These are phyloP conservation scores for Pyrocoelia pectoralis DNA, from an alignment of 2,888 invertebrate genomes.

Conservation along the genomic window DNA sequence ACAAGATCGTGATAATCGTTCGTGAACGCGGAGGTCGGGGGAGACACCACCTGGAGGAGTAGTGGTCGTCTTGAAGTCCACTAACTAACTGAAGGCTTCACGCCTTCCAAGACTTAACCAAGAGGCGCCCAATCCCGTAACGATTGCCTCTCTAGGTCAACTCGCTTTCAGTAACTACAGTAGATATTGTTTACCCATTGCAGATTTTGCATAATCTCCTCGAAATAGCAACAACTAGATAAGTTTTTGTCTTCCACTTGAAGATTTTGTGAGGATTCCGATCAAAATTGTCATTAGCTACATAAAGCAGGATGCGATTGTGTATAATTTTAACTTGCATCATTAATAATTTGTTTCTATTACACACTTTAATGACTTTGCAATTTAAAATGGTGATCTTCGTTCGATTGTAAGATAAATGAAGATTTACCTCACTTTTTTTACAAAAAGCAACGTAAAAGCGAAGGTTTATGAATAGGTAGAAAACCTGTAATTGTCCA, in stretches of 20 bases:
- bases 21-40: slow-evolving; percentile 47
- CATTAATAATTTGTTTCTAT: not conserved
- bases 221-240: slow-evolving; percentile 40
- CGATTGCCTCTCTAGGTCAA: slow-evolving; percentile 56
- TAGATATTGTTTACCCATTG: slow-evolving; percentile 47
- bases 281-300: not conserved
- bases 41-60: slow-evolving; percentile 46
- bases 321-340: not conserved
- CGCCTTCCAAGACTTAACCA: slow-evolving; percentile 50
- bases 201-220: slow-evolving; percentile 39
- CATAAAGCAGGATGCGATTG: not conserved
- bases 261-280: not conserved
- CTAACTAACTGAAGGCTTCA: slow-evolving; percentile 52
- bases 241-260: not conserved
- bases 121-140: slow-evolving; percentile 51
- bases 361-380: too few relatives aligned
- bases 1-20: slow-evolving; percentile 38
- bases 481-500: not conserved
- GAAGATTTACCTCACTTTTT: not conserved
- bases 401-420: not conserved
- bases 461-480: not conserved
- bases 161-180: slow-evolving; percentile 41
- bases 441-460: not conserved
- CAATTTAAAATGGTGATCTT: not conserved
- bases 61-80: slow-evolving; percentile 54